Conservation (phyloP, 2,888 invertebrate species). For the Cephus runcator region DNA sequence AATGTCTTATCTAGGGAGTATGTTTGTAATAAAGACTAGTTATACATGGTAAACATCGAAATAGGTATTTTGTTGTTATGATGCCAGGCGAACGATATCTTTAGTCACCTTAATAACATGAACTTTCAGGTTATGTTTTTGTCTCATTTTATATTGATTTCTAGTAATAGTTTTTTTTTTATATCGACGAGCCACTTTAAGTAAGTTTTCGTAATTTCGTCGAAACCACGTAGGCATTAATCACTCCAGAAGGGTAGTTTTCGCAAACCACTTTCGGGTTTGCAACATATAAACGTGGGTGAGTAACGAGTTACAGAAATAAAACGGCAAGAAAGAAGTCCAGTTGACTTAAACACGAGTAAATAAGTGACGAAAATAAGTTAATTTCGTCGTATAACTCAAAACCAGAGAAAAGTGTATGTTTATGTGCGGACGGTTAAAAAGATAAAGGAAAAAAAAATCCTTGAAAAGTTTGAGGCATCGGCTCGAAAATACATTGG, state of each 20-base stretch:
- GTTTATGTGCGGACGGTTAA: too few species aligned
- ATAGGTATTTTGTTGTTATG: too few species aligned
- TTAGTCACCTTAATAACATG: not conserved
- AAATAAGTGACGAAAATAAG: not conserved
- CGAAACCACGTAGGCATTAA: not conserved
- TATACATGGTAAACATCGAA: too few species aligned
- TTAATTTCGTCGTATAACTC: not conserved
- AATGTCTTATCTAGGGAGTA: too few species aligned
- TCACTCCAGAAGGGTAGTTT: not conserved
- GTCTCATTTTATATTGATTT: not conserved
- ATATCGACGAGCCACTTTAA: not conserved
- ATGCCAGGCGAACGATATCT: too few species aligned
- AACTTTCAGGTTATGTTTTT: not conserved
- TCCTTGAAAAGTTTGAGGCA: not conserved
- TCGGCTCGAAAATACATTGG: conserved; percentile 8
- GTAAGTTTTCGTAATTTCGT: not conserved
- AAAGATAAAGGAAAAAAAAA: not conserved
- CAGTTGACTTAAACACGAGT: not conserved
- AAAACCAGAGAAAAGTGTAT: not conserved
- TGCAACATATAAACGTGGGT: not conserved
- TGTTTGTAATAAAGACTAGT: too few species aligned
- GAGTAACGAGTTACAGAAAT: not conserved
- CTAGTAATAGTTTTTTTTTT: not conserved
- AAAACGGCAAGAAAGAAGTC: not conserved
- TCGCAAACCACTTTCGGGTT: not conserved